Evolutionary conservation across 2,888 invertebrate genomes (phyloP).

Genomic region (Phaonia tiefii): DNA sequence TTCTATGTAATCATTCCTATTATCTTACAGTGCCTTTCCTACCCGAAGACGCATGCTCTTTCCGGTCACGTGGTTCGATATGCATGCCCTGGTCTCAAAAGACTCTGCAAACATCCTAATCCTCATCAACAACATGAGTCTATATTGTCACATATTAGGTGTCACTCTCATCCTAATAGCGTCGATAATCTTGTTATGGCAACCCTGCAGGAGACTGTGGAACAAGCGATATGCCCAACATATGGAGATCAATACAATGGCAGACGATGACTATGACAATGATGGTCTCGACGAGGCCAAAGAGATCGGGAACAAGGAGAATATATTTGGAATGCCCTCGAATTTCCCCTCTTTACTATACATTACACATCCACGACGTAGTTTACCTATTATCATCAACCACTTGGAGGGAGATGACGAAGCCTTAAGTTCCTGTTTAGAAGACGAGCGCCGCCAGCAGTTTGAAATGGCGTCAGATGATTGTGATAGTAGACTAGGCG

Average conservation of each 20-base stretch:
- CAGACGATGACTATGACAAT: constrained; percentile 22
- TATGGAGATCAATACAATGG: constrained; percentile 70
- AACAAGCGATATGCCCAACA: constrained; percentile 71
- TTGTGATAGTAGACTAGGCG: constrained; percentile 13
- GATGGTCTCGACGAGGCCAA: constrained; percentile 9
- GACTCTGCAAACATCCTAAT: constrained; percentile 69
- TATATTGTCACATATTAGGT: constrained; percentile 68
- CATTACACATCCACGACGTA: constrained; percentile 87
- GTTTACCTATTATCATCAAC: constrained; percentile 90
- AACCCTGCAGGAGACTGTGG: constrained; percentile 69
- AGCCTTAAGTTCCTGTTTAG: constrained; percentile 45
- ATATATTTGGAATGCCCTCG: constrained; percentile 44
- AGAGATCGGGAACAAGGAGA: constrained; percentile 21
- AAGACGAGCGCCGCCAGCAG: constrained; percentile 33
- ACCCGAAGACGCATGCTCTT: constrained; percentile 70
- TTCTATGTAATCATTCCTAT: neutral
- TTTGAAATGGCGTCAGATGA: constrained; percentile 20
- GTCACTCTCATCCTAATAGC: constrained; percentile 67
- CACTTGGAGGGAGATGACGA: constrained; percentile 91
- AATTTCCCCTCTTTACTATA: constrained; percentile 88
- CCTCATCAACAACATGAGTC: constrained; percentile 67
- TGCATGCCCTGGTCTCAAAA: constrained; percentile 69
- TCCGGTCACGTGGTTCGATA: constrained; percentile 75
- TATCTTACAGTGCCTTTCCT: constrained; percentile 70
- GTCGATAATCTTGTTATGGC: constrained; percentile 71